Conservation (phyloP, 2,888 invertebrate genomes). For the Papilio elwesi region DNA sequence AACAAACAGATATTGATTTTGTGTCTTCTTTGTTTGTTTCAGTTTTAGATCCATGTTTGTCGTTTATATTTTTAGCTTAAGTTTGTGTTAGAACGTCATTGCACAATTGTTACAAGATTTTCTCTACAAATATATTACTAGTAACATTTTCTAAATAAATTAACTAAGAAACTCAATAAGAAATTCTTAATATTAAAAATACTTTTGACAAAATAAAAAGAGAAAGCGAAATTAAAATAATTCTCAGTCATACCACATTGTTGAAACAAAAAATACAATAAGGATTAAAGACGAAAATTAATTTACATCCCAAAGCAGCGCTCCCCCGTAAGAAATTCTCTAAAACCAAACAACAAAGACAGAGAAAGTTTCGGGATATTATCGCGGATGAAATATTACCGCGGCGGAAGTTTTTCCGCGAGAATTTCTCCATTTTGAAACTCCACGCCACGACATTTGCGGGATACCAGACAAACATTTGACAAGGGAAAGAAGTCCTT, state of each 20-base stretch:
- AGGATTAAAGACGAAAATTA: constrained; percentile 58
- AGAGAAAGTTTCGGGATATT: constrained; percentile 59
- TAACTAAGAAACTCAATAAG: too few relatives aligned
- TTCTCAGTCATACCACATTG: constrained; percentile 27
- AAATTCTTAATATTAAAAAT: constrained; percentile 1
- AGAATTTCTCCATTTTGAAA: constrained; percentile 61
- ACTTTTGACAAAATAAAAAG: constrained; percentile 4
- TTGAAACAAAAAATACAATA: constrained; percentile 44
- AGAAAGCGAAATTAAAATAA: constrained; percentile 8
- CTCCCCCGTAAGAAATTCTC: constrained; percentile 60
- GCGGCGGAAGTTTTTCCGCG: constrained; percentile 64
- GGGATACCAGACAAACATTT: constrained; percentile 70
- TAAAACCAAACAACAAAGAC: constrained; percentile 69
- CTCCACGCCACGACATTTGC: constrained; percentile 69
- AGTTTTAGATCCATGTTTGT: neutral
- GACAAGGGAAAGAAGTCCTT: constrained; percentile 66
- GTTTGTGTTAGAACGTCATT: neutral
- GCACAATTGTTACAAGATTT: too few relatives aligned
- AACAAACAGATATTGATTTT: constrained; percentile 38
- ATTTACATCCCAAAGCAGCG: constrained; percentile 60
- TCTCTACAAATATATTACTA: too few relatives aligned
- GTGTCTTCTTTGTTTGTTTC: constrained; percentile 10
- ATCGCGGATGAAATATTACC: constrained; percentile 71
- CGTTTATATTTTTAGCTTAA: neutral
- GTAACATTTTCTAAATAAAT: too few relatives aligned